phyloP scores from a whole-genome alignment of 2,797 vertebrate species.

The Tamandua tetradactyla region DNA sequence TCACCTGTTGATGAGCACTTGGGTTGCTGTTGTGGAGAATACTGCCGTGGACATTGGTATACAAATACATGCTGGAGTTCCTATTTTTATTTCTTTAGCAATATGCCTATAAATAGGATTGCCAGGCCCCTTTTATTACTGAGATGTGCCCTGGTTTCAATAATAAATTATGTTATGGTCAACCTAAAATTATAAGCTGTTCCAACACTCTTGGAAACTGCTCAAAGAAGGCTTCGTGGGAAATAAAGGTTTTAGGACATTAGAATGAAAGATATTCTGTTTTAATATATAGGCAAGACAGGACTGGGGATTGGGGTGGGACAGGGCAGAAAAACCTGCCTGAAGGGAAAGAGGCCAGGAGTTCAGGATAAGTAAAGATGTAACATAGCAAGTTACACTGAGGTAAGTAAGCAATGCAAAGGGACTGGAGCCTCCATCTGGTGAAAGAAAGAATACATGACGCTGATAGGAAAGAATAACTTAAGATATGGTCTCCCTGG shows the following conservation, averaged over 20 bases:
- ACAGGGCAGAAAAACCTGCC: not conserved
- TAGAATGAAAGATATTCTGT: not conserved
- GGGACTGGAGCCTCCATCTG: not conserved
- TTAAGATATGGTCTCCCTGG: not conserved
- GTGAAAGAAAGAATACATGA: not conserved
- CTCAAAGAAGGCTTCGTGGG: not conserved
- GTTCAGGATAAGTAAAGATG: not conserved
- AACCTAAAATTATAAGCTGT: not conserved
- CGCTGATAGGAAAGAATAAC: not conserved
- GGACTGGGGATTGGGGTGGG: not conserved
- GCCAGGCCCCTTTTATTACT: not conserved
- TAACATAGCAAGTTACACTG: not conserved
- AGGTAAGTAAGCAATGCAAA: not conserved
- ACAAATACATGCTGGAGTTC: no score
- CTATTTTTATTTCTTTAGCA: no score
- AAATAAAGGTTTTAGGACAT: not conserved
- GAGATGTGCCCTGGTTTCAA: not conserved
- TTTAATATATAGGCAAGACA: not conserved
- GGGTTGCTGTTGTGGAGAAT: no score
- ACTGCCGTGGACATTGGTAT: no score
- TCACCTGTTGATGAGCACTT: no score
- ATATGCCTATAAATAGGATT: no score
- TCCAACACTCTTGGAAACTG: not conserved
- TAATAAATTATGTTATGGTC: not conserved
- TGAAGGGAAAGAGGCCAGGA: not conserved